A percentile compares a stretch with the other conserved stretches of the same genome.
Evolutionary conservation across 2,888 invertebrate genomes (phyloP).

Genomic region (Steromphala cineraria): DNA sequence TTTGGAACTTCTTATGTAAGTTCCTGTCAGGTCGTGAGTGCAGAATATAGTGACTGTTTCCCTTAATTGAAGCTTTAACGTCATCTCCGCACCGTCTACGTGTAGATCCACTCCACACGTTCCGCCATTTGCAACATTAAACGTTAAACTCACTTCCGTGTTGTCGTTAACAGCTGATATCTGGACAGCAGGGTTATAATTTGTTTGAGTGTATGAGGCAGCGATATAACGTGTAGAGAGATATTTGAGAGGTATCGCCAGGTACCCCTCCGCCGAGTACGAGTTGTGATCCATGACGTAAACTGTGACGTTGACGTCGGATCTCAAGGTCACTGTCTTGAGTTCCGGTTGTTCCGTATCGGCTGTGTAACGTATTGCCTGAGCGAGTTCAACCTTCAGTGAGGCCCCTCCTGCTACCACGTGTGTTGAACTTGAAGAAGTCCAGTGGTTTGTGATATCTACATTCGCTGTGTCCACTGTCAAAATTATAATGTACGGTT

Average conservation of each 20-base stretch:
- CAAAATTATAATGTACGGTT: background rate
- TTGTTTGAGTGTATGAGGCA: background rate
- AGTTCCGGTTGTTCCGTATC: background rate
- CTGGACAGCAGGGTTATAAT: background rate
- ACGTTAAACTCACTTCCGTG: background rate
- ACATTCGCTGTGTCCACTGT: background rate
- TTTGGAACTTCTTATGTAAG: background rate
- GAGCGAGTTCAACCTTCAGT: background rate
- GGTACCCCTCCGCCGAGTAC: conserved; percentile 16
- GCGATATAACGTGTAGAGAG: background rate
- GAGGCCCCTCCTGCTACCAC: background rate
- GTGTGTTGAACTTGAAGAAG: background rate
- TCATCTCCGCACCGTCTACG: background rate
- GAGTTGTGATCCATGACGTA: background rate
- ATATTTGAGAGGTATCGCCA: background rate
- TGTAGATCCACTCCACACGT: background rate
- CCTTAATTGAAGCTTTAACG: background rate
- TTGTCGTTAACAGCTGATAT: background rate
- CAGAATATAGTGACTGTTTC: background rate
- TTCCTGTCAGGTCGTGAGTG: background rate
- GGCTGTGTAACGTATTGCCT: background rate
- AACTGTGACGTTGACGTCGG: background rate
- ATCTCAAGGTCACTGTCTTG: background rate
- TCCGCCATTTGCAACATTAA: background rate
- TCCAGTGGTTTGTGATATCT: background rate